Base-by-base conservation (phyloP, 2,888 invertebrate genomes). In the Suillia variegata region DNA sequence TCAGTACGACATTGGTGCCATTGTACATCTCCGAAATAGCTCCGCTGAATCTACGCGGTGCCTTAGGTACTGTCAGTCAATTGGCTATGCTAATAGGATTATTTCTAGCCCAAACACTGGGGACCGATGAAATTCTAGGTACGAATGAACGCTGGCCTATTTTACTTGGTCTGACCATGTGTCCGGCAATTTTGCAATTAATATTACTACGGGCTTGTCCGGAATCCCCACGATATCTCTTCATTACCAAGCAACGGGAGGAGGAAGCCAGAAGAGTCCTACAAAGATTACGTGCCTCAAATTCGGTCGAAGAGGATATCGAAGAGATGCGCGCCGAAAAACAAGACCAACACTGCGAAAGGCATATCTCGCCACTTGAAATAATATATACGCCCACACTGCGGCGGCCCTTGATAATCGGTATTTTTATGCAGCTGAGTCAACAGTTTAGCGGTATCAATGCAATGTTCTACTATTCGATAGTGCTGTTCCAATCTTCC, bases 21-120 rank as follows among this genome's bases (percentile, higher is more conserved):
- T 94, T 98, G 94, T 98, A 98, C 89, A 93, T 98, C 88, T 95
- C 96, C 80, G 98, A 98, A 86, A 96, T 98, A 82, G 95, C 97
- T 71, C 95, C 97, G 70, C 85, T 96, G 77, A 94, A 94, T 85
- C 87, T 97, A 72, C 91, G 97, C 76, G 98, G 97, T 74, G 96
- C 95, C 73, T 85, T 96, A 82, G 96, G 96, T 78, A 96, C 96
- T 71, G 92, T 97, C 78, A 97, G 97, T 86, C 97, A 98, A 86
- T 88, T 98, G 83, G 97, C 96, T 73, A 96, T 96, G 76, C 96
- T 96, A 69, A 90, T 94, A 75, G 97, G 97, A 77, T 88, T 98
- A 80, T 88, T 97, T 78, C 87, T 96, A 78, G 96, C 96, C 74
- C 96, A 97, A 86, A 92, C 97, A 76, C 87, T 97, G 77, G 97